These are phyloP conservation scores for Ammospiza caudacuta DNA, from an alignment of 2,113 vertebrate species.

Conservation along the genomic window DNA sequence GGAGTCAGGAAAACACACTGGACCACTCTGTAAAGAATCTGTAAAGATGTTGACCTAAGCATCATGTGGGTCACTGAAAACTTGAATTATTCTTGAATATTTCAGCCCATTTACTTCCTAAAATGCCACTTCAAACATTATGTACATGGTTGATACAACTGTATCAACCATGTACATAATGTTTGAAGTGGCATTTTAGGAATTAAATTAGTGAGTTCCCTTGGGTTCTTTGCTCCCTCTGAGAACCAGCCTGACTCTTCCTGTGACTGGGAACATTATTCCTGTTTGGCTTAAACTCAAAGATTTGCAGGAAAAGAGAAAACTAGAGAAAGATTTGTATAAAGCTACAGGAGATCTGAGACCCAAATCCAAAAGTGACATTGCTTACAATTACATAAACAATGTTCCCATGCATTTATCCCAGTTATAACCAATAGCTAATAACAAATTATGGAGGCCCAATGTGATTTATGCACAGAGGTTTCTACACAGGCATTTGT, in stretches of 20 bases:
- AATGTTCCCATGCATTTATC: constrained; percentile 71
- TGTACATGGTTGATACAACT: background rate
- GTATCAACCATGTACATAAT: too few species aligned
- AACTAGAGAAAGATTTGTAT: constrained; percentile 54
- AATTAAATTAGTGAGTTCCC: background rate
- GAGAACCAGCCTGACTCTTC: constrained; percentile 60
- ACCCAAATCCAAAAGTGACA: constrained; percentile 57
- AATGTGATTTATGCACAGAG: constrained; percentile 53
- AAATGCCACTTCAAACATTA: background rate
- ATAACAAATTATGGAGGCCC: constrained; percentile 68
- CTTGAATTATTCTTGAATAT: background rate
- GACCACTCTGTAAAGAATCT: background rate
- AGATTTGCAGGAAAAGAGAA: constrained; percentile 22
- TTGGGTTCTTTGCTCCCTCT: background rate
- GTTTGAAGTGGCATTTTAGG: too few species aligned
- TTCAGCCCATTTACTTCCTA: background rate
- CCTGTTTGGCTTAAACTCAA: constrained; percentile 38
- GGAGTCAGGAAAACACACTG: background rate
- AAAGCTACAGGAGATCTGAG: constrained; percentile 55
- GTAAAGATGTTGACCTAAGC: background rate
- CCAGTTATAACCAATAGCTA: constrained; percentile 60
- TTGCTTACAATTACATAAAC: constrained; percentile 68
- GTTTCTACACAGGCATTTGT: constrained; percentile 63
- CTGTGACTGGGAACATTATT: constrained; percentile 30
- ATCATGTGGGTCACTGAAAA: background rate